phyloP scores from a whole-genome alignment of 2,113 vertebrate species.

The Psammodynastes pulverulentus region DNA sequence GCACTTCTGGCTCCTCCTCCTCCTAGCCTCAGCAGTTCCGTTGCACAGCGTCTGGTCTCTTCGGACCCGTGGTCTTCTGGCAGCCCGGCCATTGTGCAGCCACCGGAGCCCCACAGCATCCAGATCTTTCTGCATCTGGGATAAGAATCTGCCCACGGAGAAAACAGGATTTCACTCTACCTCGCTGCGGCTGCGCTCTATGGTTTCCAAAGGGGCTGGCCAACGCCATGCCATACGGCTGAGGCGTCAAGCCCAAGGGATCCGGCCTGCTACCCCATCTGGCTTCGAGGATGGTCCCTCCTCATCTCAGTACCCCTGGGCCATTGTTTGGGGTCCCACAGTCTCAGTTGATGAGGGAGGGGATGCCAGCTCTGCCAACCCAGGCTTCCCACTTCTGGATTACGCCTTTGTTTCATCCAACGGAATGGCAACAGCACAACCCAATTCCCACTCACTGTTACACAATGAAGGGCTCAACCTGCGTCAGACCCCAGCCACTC shows the following conservation, averaged over 20 bases:
- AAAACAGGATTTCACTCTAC: constrained; percentile 53
- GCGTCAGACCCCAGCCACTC: constrained; percentile 72
- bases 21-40: constrained; percentile 56
- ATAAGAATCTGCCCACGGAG: constrained; percentile 64
- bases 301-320: constrained; percentile 82
- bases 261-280: constrained; percentile 70
- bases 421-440: constrained; percentile 71
- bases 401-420: constrained; percentile 74
- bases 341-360: constrained; percentile 76
- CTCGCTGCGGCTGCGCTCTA: background rate
- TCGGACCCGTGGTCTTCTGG: constrained; percentile 55
- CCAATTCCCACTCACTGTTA: constrained; percentile 73
- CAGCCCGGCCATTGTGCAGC: constrained; percentile 69
- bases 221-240: constrained; percentile 55
- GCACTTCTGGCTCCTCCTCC: constrained; percentile 71
- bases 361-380: constrained; percentile 74
- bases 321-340: constrained; percentile 79
- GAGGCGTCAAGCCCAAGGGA: constrained; percentile 60
- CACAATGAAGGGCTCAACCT: constrained; percentile 73
- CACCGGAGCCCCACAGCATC: constrained; percentile 66
- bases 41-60: constrained; percentile 63
- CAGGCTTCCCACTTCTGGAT: constrained; percentile 71
- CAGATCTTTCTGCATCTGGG: constrained; percentile 70
- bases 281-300: constrained; percentile 76
- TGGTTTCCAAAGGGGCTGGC: background rate